These are phyloP conservation scores for Gymnopithys bicolor DNA, from an alignment of 2,797 vertebrate genomes.

Conservation along the genomic window DNA sequence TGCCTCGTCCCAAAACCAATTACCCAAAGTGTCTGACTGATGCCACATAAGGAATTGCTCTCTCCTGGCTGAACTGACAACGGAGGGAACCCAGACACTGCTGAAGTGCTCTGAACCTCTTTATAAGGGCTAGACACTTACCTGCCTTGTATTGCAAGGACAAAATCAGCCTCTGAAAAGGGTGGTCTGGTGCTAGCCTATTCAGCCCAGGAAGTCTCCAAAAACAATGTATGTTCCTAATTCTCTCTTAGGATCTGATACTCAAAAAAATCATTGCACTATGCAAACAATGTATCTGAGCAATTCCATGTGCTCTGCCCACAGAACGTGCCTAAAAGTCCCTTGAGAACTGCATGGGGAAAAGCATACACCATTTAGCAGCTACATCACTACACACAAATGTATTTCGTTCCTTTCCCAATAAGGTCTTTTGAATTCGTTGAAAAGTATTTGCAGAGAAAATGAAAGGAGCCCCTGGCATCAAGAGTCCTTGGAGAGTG, in stretches of 20 bases:
- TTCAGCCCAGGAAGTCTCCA: background rate
- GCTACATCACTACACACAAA: constrained; percentile 35
- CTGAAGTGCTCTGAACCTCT: background rate
- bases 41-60: background rate
- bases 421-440: constrained; percentile 51
- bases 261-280: background rate
- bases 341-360: background rate
- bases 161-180: background rate
- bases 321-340: constrained; percentile 24
- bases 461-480: constrained; percentile 66
- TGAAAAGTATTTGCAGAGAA: constrained; percentile 63
- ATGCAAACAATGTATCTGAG: background rate
- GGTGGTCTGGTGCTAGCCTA: background rate
- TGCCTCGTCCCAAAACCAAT: background rate
- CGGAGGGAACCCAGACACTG: background rate
- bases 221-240: background rate
- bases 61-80: background rate
- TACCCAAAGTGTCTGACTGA: background rate
- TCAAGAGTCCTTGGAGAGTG: constrained; percentile 50
- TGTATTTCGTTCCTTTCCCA: constrained; percentile 35
- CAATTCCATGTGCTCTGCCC: constrained; percentile 13
- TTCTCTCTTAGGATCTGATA: background rate
- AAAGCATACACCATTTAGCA: constrained; percentile 18
- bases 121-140: background rate
- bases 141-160: background rate